A percentile compares a stretch with the other conserved stretches of the same genome.
Evolutionary conservation across 1,140 invertebrate genomes (phyloP).

Genomic region (Theocolax elegans): DNA sequence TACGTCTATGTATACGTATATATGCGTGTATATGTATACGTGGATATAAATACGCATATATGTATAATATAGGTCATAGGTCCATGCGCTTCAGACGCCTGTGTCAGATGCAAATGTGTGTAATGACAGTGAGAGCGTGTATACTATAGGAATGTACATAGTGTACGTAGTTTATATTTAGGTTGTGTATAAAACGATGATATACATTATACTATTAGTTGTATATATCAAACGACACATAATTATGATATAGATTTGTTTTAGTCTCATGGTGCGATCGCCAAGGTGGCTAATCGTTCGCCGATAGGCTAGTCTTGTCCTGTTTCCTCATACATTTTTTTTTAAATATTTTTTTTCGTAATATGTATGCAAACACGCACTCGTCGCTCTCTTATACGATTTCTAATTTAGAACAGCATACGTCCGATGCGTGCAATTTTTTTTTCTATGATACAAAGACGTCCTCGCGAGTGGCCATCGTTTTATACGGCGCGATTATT

Average conservation of each 20-base stretch:
- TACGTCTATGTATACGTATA: too few relatives aligned
- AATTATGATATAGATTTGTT: conserved; percentile 66
- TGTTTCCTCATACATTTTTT: conserved; percentile 53
- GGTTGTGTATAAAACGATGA: conserved; percentile 68
- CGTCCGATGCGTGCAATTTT: conserved; percentile 42
- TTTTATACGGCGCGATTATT: too few relatives aligned
- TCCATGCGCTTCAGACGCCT: conserved; percentile 57
- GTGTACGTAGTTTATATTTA: conserved; percentile 66
- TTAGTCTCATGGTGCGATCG: conserved; percentile 66
- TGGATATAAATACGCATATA: conserved; percentile 42
- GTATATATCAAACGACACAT: conserved; percentile 67
- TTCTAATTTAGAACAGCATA: conserved; percentile 35
- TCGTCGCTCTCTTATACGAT: conserved; percentile 19
- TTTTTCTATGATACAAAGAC: conserved; percentile 54
- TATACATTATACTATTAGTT: conserved; percentile 64
- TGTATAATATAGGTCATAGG: conserved; percentile 63
- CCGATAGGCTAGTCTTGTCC: conserved; percentile 65
- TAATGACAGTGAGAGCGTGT: conserved; percentile 60
- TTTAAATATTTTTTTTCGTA: conserved; percentile 34
- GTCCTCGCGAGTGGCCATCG: conserved; percentile 57
- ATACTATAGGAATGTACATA: conserved; percentile 67
- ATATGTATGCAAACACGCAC: conserved; percentile 49
- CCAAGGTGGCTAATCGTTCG: conserved; percentile 52
- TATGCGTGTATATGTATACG: conserved; percentile 28
- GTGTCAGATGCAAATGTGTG: conserved; percentile 59